Percentiles rank a stretch among this genome's conserved stretches.
phyloP scores from a whole-genome alignment of 1,140 invertebrate genomes.

The Drosophila aff. region DNA sequence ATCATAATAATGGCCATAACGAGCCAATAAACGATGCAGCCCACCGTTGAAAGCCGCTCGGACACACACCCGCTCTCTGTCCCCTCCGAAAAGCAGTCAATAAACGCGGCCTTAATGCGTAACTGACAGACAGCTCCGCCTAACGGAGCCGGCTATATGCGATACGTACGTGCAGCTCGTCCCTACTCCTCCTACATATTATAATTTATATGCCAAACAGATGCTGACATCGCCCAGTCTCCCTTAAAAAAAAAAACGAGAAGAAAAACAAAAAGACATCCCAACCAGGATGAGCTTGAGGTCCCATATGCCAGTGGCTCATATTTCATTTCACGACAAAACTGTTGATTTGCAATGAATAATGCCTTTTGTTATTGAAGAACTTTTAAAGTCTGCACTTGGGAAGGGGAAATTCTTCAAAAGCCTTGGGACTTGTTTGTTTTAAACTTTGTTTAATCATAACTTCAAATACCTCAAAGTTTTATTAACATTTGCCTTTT shows the following conservation, averaged over 20 bases:
- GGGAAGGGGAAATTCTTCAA: not conserved
- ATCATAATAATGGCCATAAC: slow-evolving; percentile 77
- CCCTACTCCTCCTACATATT: slow-evolving; percentile 22
- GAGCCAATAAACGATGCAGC: slow-evolving; percentile 56
- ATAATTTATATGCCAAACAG: slow-evolving; percentile 71
- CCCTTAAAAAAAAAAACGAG: slow-evolving; percentile 11
- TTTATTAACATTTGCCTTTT: slow-evolving; percentile 2
- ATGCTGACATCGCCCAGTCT: slow-evolving; percentile 39
- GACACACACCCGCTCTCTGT: not conserved
- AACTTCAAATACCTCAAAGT: not conserved
- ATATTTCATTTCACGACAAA: slow-evolving; percentile 34
- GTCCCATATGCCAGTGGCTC: slow-evolving; percentile 22
- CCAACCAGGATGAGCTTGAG: slow-evolving; percentile 36
- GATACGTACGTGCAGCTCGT: slow-evolving; percentile 28
- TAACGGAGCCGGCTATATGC: slow-evolving; percentile 44
- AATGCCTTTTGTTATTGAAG: slow-evolving; percentile 24
- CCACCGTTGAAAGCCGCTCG: slow-evolving; percentile 4
- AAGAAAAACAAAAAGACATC: not conserved
- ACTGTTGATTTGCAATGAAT: slow-evolving; percentile 42
- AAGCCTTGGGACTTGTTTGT: not conserved
- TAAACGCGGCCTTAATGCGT: slow-evolving; percentile 56
- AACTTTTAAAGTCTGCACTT: slow-evolving; percentile 6
- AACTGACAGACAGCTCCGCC: slow-evolving; percentile 38
- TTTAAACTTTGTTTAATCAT: not conserved
- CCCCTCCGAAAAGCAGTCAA: slow-evolving; percentile 49